Conservation (phyloP, 2,113 vertebrate species). For the Actenoides hombroni region DNA sequence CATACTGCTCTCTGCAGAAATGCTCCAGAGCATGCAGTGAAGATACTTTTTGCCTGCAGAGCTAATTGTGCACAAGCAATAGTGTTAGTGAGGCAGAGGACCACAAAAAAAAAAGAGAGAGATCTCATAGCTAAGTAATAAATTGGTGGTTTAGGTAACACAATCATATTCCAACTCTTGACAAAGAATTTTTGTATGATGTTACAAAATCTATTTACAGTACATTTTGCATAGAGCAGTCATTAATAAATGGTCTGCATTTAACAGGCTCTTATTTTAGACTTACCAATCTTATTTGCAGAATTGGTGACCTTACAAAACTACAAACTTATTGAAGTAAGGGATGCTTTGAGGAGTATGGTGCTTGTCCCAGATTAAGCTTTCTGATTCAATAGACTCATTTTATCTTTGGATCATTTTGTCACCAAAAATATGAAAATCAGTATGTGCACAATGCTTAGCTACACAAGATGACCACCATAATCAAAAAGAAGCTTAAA, state of each 20-base stretch:
- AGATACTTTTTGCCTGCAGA: not conserved
- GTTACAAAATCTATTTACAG: not conserved
- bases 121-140: not conserved
- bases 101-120: not conserved
- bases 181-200: not conserved
- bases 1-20: not conserved
- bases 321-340: not conserved
- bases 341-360: not conserved
- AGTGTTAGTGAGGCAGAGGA: not conserved
- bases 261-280: not conserved
- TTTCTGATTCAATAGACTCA: not conserved
- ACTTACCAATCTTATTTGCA: not conserved
- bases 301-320: not conserved
- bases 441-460: rapidly evolving
- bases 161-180: not conserved
- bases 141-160: not conserved
- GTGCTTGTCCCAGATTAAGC: not conserved
- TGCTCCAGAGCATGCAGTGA: rapidly evolving
- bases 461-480: not conserved
- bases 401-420: not conserved
- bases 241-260: not conserved
- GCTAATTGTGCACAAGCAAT: not conserved
- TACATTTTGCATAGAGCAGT: not conserved
- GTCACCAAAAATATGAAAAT: not conserved
- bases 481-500: not conserved